These are phyloP conservation scores for Phortica variegata DNA, from an alignment of 1,140 invertebrate species.

Conservation along the genomic window DNA sequence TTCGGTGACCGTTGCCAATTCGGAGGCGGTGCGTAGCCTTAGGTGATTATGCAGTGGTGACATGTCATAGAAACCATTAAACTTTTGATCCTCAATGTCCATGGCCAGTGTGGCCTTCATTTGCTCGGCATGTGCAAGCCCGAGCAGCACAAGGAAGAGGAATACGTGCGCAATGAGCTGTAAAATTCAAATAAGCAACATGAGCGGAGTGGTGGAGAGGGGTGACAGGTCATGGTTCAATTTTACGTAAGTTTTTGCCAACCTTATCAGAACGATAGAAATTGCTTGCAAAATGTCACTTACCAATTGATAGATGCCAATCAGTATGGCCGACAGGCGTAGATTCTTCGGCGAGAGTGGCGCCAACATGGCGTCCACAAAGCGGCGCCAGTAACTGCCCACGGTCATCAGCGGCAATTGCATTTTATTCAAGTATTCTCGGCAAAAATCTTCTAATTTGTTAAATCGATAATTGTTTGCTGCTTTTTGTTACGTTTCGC, in stretches of 20 bases:
- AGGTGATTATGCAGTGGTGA: conserved; percentile 45
- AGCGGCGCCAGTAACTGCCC: conserved; percentile 27
- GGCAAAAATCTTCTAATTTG: no score
- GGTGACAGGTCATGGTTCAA: neutral
- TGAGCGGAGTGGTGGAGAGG: neutral
- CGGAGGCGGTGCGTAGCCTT: conserved; percentile 37
- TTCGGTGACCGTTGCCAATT: conserved; percentile 46
- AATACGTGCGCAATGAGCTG: conserved; percentile 48
- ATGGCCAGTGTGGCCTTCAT: conserved; percentile 43
- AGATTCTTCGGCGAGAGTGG: conserved; percentile 46
- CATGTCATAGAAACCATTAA: conserved; percentile 48
- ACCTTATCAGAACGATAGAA: no score
- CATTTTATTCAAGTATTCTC: conserved; percentile 24
- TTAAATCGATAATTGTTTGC: no score
- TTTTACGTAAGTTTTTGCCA: neutral
- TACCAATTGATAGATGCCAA: conserved; percentile 52
- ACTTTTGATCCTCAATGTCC: conserved; percentile 52
- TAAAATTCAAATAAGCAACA: conserved; percentile 1
- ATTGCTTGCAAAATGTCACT: conserved; percentile 18
- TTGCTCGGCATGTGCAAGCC: conserved; percentile 50
- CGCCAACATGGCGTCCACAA: conserved; percentile 39
- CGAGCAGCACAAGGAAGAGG: conserved; percentile 45
- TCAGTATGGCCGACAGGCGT: conserved; percentile 44
- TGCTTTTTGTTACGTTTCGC: no score
- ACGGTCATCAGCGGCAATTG: conserved; percentile 25